Conservation (phyloP, 2,113 vertebrate species). For the Gulo gulo region DNA sequence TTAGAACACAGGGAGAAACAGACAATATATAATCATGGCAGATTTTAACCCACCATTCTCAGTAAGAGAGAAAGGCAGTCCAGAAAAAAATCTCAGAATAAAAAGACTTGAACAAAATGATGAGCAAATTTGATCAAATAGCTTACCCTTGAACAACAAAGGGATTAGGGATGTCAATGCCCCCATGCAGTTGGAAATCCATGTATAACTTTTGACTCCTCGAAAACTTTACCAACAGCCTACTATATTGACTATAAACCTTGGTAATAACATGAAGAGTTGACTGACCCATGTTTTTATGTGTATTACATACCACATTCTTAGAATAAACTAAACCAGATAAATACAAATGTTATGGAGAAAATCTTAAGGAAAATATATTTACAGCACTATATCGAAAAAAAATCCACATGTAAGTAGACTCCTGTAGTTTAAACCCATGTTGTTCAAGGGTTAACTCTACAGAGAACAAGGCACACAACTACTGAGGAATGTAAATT, state of each 20-base stretch:
- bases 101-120: conserved; percentile 13
- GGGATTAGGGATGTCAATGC: not conserved
- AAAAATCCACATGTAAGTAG: not conserved
- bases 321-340: not conserved
- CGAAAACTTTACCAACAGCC: not conserved
- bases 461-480: not conserved
- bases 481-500: not conserved
- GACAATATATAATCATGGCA: not conserved
- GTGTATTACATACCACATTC: not conserved
- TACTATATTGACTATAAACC: not conserved
- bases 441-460: too few relatives aligned
- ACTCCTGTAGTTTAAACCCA: not conserved
- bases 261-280: not conserved
- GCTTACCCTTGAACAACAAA: not conserved
- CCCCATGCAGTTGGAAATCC: not conserved
- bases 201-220: not conserved
- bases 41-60: not conserved
- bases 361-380: not conserved
- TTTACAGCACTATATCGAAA: not conserved
- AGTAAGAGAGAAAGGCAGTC: not conserved
- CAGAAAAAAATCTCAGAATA: not conserved
- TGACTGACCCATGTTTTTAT: not conserved
- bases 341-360: not conserved
- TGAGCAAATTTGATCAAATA: not conserved
- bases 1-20: not conserved